These are phyloP conservation scores for Varanus komodoensis DNA, from an alignment of 2,113 vertebrate species.

Conservation along the genomic window DNA sequence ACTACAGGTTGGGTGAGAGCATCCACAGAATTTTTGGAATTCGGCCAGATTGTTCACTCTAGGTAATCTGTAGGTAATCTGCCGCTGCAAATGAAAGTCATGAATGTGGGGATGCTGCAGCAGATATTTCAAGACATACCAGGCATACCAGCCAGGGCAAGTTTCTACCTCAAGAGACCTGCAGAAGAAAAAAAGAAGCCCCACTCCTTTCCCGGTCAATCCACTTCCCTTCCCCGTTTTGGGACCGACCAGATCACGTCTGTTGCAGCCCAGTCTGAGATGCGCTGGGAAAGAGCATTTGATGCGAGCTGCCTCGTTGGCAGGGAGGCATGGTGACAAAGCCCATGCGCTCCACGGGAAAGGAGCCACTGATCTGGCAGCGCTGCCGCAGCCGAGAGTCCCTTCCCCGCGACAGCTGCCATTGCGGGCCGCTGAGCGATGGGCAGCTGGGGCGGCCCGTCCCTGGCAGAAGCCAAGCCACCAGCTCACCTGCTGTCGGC, in stretches of 20 bases:
- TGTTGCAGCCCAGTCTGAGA: no score
- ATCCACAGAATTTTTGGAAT: not conserved
- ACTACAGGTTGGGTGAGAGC: not conserved
- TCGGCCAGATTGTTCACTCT: not conserved
- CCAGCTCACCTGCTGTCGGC: not conserved
- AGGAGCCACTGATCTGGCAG: not conserved
- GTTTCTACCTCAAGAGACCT: not conserved
- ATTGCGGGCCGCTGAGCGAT: not conserved
- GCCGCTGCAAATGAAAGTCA: not conserved
- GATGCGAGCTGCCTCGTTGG: not conserved
- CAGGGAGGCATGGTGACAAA: not conserved
- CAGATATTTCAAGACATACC: not conserved
- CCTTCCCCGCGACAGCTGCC: not conserved
- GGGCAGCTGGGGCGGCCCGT: not conserved
- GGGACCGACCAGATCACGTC: not conserved
- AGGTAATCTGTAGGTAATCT: no score
- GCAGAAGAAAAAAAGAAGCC: not conserved
- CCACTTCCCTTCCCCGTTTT: not conserved
- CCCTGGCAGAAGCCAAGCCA: not conserved
- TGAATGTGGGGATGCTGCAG: no score
- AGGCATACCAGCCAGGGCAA: not conserved
- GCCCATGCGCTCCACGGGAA: no score
- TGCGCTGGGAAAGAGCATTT: not conserved
- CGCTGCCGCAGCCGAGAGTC: not conserved
- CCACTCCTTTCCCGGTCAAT: no score